Evolutionary conservation across 2,888 invertebrate species (phyloP).

Genomic region (Mythimna vitellina): DNA sequence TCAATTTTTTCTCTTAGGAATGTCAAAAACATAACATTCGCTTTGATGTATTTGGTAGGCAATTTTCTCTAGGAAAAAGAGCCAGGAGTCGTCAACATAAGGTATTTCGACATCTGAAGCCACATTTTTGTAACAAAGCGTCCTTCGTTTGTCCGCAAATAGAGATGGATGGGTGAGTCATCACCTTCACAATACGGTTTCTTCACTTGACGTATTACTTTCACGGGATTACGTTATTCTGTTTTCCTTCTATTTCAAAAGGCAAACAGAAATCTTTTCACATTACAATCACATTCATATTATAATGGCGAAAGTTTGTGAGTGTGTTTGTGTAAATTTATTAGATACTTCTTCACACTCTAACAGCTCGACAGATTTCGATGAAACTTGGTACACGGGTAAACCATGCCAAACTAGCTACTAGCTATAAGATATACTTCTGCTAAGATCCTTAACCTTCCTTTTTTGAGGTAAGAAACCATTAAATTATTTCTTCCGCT

Average conservation of each 20-base stretch:
- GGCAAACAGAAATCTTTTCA: slow-evolving; percentile 9
- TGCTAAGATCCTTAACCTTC: too few relatives aligned
- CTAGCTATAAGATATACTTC: too few relatives aligned
- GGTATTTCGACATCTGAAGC: slow-evolving; percentile 13
- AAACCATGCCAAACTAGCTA: too few relatives aligned
- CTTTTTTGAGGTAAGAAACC: too few relatives aligned
- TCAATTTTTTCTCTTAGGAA: not conserved
- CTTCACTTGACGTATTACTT: slow-evolving; percentile 52
- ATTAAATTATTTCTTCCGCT: too few relatives aligned
- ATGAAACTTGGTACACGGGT: too few relatives aligned
- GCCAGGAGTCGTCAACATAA: not conserved
- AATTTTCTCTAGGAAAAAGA: not conserved
- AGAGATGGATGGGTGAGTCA: slow-evolving; percentile 53
- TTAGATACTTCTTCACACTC: too few relatives aligned
- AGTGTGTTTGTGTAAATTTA: too few relatives aligned
- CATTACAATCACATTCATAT: not conserved
- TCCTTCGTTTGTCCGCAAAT: slow-evolving; percentile 52
- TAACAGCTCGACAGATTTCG: too few relatives aligned
- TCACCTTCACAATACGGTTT: slow-evolving; percentile 40
- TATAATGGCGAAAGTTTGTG: too few relatives aligned
- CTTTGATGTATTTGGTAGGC: not conserved
- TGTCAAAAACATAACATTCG: not conserved
- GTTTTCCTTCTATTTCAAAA: slow-evolving; percentile 36
- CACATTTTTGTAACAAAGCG: slow-evolving; percentile 45
- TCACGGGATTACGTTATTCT: slow-evolving; percentile 36